phyloP scores from a whole-genome alignment of 2,888 invertebrate species.

The Pachydiplax longipennis region DNA sequence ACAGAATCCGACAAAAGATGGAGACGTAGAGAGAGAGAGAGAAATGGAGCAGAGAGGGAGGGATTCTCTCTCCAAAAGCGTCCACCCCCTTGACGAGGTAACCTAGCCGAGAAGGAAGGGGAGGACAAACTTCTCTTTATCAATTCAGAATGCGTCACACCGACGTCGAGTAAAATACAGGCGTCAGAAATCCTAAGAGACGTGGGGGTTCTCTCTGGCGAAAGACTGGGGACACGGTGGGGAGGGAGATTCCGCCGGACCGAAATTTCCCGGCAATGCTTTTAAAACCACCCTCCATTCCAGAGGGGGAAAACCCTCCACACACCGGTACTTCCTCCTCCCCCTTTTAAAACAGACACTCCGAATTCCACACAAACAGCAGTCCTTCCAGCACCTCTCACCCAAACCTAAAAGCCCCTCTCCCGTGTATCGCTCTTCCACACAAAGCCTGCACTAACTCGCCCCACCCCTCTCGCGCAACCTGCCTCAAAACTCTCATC shows the following conservation, averaged over 20 bases:
- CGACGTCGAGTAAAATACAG: neutral
- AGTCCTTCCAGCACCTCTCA: neutral
- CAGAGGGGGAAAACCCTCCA: constrained; percentile 4
- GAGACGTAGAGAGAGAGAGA: neutral
- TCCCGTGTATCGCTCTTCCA: neutral
- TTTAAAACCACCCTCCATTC: constrained; percentile 28
- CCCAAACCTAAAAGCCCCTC: neutral
- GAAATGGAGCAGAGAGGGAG: neutral
- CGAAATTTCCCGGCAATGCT: constrained; percentile 32
- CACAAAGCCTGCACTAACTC: neutral
- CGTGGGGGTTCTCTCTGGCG: neutral
- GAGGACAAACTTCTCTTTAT: neutral
- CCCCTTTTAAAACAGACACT: constrained; percentile 56
- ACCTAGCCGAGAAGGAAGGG: neutral
- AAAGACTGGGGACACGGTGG: neutral
- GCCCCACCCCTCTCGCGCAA: constrained; percentile 15
- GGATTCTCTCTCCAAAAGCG: neutral
- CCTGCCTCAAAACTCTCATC: constrained; percentile 45
- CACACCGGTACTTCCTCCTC: constrained; percentile 52
- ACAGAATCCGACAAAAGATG: neutral
- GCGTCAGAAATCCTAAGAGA: constrained; percentile 1
- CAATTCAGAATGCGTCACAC: neutral
- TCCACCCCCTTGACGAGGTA: neutral
- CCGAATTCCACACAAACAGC: constrained; percentile 58
- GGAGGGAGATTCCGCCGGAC: neutral